A percentile compares a stretch with the other conserved stretches of the same genome.
These are phyloP conservation scores for Stenotaenia linearis DNA, from an alignment of 2,888 invertebrate genomes.

Conservation along the genomic window DNA sequence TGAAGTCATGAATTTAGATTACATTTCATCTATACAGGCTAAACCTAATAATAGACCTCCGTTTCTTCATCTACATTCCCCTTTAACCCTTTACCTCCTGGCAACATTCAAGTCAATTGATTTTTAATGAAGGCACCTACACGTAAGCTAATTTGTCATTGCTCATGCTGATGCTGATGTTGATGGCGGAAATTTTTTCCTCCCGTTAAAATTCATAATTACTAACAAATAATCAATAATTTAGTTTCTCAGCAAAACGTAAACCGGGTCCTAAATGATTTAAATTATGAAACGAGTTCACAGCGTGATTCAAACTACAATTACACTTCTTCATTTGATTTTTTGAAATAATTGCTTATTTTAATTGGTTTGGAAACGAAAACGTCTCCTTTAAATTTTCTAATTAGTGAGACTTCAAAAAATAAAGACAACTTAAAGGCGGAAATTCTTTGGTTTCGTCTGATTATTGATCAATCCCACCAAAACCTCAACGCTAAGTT, in stretches of 20 bases:
- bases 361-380: too few species aligned
- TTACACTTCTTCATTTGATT: too few species aligned
- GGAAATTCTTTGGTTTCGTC: neutral
- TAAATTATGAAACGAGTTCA: too few species aligned
- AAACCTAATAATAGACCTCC: neutral
- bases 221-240: neutral
- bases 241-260: too few species aligned
- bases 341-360: too few species aligned
- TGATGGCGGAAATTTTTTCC: neutral
- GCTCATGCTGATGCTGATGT: neutral
- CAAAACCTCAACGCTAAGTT: neutral
- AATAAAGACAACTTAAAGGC: neutral
- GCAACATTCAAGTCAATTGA: slow-evolving; percentile 2
- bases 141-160: neutral
- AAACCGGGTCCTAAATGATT: too few species aligned
- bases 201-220: neutral
- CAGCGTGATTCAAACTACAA: too few species aligned
- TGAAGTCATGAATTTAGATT: slow-evolving; percentile 12
- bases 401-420: neutral
- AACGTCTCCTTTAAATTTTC: neutral
- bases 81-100: slow-evolving; percentile 4
- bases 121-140: slow-evolving; percentile 8
- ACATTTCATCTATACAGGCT: neutral
- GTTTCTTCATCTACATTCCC: neutral
- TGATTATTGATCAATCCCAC: neutral